A percentile compares a stretch with the other conserved stretches of the same genome.
Evolutionary conservation across 2,888 invertebrate species (phyloP).

Genomic region (Altica lythri): DNA sequence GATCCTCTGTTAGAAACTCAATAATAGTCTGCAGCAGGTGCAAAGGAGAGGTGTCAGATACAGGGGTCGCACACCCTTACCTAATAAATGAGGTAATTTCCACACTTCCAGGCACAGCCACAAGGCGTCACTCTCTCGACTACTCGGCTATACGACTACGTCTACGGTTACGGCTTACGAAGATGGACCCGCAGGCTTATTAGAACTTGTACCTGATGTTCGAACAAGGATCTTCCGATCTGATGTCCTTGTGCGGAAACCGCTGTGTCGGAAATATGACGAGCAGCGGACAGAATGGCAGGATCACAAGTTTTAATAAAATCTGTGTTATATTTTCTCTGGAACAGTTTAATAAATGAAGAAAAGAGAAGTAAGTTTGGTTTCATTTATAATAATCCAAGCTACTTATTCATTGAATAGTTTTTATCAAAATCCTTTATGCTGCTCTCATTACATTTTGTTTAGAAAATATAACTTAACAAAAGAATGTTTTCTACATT

Average conservation of each 20-base stretch:
- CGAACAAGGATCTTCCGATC: conserved; percentile 46
- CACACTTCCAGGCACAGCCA: conserved; percentile 58
- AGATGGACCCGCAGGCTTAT: conserved; percentile 52
- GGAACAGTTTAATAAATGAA: too few species aligned
- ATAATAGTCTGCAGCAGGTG: conserved; percentile 60
- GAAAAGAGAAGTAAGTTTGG: too few species aligned
- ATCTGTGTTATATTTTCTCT: too few species aligned
- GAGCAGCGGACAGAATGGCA: not conserved
- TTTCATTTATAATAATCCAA: too few species aligned
- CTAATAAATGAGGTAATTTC: conserved; percentile 62
- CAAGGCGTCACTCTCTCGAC: conserved; percentile 54
- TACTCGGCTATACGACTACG: conserved; percentile 8
- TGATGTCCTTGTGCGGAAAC: conserved; percentile 41
- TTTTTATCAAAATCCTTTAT: too few species aligned
- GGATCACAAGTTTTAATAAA: conserved; percentile 1
- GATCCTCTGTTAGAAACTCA: conserved; percentile 54
- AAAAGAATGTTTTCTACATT: too few species aligned
- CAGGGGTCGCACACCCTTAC: conserved; percentile 60
- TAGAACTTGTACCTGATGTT: conserved; percentile 58
- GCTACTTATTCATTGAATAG: too few species aligned
- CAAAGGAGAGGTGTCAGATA: conserved; percentile 61
- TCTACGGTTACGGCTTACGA: conserved; percentile 18
- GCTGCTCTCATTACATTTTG: too few species aligned
- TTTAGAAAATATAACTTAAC: too few species aligned
- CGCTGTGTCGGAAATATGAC: conserved; percentile 42